phyloP scores from a whole-genome alignment of 2,797 vertebrate genomes.

The Phrynocephalus forsythii region DNA sequence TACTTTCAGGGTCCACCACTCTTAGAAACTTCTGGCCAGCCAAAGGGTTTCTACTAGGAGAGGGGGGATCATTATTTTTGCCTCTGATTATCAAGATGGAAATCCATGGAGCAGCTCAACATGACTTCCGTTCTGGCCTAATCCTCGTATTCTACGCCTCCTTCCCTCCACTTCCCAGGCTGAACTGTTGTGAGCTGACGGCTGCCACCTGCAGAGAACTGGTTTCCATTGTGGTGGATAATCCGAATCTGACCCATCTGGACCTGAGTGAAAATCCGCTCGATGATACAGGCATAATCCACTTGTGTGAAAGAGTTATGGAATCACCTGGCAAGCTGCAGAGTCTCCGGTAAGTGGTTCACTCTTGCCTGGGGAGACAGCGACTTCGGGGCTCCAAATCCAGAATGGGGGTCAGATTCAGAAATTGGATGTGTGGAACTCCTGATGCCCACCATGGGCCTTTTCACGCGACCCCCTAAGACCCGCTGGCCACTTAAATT shows the following conservation, averaged over 20 bases:
- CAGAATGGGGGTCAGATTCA: not conserved
- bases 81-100: not conserved
- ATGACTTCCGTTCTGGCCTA: not conserved
- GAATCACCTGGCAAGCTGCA: not conserved
- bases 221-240: not conserved
- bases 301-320: not conserved
- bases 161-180: not conserved
- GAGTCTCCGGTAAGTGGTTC: conserved; percentile 1
- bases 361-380: no score
- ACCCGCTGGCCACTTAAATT: no score
- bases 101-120: no score
- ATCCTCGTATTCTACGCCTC: no score
- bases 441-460: not conserved
- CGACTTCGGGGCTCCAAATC: not conserved
- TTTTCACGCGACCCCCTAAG: no score
- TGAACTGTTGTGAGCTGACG: conserved; percentile 22
- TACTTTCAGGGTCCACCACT: no score
- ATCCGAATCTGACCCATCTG: not conserved
- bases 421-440: not conserved
- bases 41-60: no score
- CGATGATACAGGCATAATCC: not conserved
- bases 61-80: no score
- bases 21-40: no score
- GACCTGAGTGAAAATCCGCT: conserved; percentile 27
- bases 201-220: not conserved